Conservation (phyloP, 2,888 invertebrate genomes). For the Teleogryllus oceanicus region DNA sequence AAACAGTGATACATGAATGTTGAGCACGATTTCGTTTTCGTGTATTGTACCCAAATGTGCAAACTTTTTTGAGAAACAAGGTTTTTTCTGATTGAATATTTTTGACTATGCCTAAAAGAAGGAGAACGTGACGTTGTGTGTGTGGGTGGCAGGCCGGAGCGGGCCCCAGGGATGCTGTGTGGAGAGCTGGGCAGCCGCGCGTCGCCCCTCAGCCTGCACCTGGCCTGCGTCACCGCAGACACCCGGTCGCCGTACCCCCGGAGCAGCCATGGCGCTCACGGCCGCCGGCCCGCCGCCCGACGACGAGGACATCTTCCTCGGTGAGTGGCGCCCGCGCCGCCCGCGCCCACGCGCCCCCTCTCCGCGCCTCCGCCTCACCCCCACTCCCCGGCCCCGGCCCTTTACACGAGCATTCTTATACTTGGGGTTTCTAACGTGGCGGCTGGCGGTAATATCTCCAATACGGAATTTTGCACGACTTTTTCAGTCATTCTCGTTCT, state of each 20-base stretch:
- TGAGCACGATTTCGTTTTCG: neutral
- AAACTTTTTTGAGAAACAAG: too few species aligned
- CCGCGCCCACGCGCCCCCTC: neutral
- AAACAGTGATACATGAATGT: too few species aligned
- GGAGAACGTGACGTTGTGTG: neutral
- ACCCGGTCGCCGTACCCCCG: slow-evolving; percentile 56
- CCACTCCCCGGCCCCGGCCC: too few species aligned
- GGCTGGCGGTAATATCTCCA: too few species aligned
- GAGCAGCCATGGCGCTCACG: slow-evolving; percentile 56
- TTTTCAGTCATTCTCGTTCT: too few species aligned
- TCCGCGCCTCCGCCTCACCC: neutral
- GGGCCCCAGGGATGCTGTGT: slow-evolving; percentile 49
- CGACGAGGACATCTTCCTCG: slow-evolving; percentile 64
- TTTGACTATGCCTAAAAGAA: too few species aligned
- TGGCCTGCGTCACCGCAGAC: slow-evolving; percentile 45
- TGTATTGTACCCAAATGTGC: too few species aligned
- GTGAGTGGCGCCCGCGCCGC: slow-evolving; percentile 47
- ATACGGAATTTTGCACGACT: too few species aligned
- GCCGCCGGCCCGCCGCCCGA: slow-evolving; percentile 54
- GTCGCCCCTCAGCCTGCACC: slow-evolving; percentile 49
- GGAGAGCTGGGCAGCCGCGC: slow-evolving; percentile 52
- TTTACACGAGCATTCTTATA: too few species aligned
- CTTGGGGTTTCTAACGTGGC: too few species aligned
- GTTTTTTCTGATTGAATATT: too few species aligned
- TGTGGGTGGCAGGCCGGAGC: slow-evolving; percentile 28